Base-by-base conservation (phyloP, 2,888 invertebrate genomes). In the Boloria euphrosyne region DNA sequence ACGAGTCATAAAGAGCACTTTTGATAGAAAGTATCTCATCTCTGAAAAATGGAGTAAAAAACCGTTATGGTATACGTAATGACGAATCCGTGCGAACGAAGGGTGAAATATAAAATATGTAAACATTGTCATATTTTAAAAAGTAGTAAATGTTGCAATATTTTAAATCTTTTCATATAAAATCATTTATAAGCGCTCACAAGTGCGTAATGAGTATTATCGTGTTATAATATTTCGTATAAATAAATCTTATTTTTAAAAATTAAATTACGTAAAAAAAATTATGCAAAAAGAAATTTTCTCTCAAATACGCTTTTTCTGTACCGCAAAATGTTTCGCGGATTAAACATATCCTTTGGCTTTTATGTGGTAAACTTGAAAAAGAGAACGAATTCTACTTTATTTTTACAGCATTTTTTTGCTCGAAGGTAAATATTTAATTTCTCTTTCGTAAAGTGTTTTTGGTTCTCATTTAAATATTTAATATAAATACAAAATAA, bases 361-460 rank as follows among this genome's bases (percentile, higher is more conserved):
- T 60, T 66, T 61, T 44, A 55, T 66, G 65, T 66, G 65, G 65
- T 57, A 61, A 65, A 58, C 58, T 43, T 49, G 31, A 65, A 59
- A 59, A 47, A 14, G 58, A 51, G 18, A n/a, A 51, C 13, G 18
- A 52, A 58, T 59, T 59, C 46, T 59, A 52, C 52, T 59, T 53
- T 50, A 64, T 63, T 57, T 57, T 51, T 38, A 27, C 16, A 31
- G 18, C 18, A 46, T 38, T 18, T 59, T 51, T 65, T 59, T 38
- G 44, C 47, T 31, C 47, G 13, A 46, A 65, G 5, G 52, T 59
- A 38, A 64, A 58, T 53, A 59, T 59, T 59, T 65, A n/a, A 53
- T 51, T 17, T 44, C 16, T 22, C 47, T 61, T 61, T 52, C 44
- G 13, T 0, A 38, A 38, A 38, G 16, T n/a, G n/a, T 38, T 38